Evolutionary conservation across 2,888 invertebrate species (phyloP), one percentile per base, ranked within the genome.

Genomic region (Papilio gigon): DNA sequence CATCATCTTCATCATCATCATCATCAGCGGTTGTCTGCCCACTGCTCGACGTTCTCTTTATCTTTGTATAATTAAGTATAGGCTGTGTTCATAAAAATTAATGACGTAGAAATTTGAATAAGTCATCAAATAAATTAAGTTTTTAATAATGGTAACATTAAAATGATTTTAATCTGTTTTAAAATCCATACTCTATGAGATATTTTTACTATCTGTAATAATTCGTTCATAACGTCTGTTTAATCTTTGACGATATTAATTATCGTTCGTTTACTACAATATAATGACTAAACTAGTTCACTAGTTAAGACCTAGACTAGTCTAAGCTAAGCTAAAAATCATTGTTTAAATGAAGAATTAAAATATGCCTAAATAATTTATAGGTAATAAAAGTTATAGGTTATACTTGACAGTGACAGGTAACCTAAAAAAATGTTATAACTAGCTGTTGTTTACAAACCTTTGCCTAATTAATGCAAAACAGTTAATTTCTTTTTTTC

Each of bases 21-120:
- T n/a, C n/a, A n/a, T n/a, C n/a, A n/a, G n/a, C n/a, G n/a, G n/a
- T n/a, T n/a, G n/a, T n/a, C n/a, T n/a, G n/a, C n/a, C n/a, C n/a
- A n/a, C n/a, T n/a, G n/a, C n/a, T n/a, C n/a, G n/a, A n/a, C n/a
- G n/a, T 53, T 64, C 4, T 20, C 47, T 58, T 33, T 25, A 40
- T 37, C 42, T 35, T 33, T 50, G 25, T 35, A n/a, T 44, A 44
- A 30, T 37, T 63, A 68, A 35, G 40, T 35, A 56, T 58, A 68
- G 68, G 68, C 68, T 68, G 68, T 68, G 68, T 68, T 68, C 56
- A 58, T 63, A 17, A 47, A 27, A 25, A 50, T 30, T 58, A 33
- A 33, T 47, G 12, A 47, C 12, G n/a, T 60, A 37, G 50, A 14
- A 8, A 25, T 58, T 25, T 12, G 20, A 62, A n/a, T 53, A 62